Conservation (phyloP, 2,888 invertebrate species). For the Odontocerum albicorne region DNA sequence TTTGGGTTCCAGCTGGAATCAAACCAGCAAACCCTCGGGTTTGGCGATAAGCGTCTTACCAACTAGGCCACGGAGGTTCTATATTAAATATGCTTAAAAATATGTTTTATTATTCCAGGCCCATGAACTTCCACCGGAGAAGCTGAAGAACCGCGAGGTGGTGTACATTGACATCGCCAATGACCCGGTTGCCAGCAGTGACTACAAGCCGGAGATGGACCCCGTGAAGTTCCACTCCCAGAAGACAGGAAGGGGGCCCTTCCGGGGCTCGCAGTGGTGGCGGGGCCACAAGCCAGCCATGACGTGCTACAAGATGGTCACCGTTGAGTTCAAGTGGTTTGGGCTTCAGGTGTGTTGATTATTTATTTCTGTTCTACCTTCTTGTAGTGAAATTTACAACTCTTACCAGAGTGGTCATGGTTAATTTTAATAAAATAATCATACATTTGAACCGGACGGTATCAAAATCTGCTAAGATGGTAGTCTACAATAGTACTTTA, state of each 20-base stretch:
- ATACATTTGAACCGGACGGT: too few species aligned
- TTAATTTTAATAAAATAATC: background rate
- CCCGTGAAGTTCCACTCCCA: constrained; percentile 79
- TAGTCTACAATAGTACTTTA: too few species aligned
- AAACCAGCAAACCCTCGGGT: too few species aligned
- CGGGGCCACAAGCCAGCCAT: constrained; percentile 81
- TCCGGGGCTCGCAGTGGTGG: constrained; percentile 79
- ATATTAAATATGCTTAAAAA: background rate
- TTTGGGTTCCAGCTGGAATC: too few species aligned
- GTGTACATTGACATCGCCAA: constrained; percentile 95
- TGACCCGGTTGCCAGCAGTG: constrained; percentile 75
- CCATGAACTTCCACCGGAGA: constrained; percentile 87
- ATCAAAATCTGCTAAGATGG: too few species aligned
- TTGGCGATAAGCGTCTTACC: too few species aligned
- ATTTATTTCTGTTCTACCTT: background rate
- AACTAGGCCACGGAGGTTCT: background rate
- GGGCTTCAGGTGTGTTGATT: constrained; percentile 72
- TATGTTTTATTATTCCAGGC: constrained; percentile 60
- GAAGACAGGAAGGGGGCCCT: constrained; percentile 94
- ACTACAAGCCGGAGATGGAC: constrained; percentile 77
- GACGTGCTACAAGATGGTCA: constrained; percentile 98
- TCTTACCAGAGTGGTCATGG: background rate
- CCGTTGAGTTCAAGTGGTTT: constrained; percentile 98
- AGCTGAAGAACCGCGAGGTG: constrained; percentile 85
- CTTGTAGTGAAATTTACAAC: background rate